Evolutionary conservation across 2,888 invertebrate species (phyloP), one percentile per base, ranked within the genome.

Genomic region (Rhodophaea formosa): DNA sequence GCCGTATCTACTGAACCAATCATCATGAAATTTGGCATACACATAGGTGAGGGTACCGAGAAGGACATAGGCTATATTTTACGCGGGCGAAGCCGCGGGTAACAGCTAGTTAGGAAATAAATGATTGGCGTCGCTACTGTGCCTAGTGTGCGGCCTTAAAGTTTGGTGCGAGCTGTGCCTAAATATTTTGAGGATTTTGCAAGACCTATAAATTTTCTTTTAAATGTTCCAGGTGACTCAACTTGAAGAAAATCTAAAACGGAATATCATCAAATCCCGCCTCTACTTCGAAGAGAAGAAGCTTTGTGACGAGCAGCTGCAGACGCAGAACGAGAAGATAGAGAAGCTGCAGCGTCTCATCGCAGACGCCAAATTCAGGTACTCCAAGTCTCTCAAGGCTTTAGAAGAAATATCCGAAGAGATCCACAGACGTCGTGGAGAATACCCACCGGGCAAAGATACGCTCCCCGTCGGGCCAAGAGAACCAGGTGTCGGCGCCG

Each of bases 381-480:
- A 98, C 84, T 93, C 97, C 1, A 94, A 94, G 62, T 96, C 97
- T 0, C 91, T 98, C 47, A 95, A 95, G 66, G 95, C 95, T 64
- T 91, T 98, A 30, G 98, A 98, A 82, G 94, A 95, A 68, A 98
- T 98, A 62, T 98, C 98, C 8, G 97, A 98, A 86, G 97, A 97
- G 76, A 98, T 97, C 66, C 97, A 97, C 79, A 93, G 94, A 75
- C 91, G 95, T 8, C 84, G 92, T 55, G 94, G 94, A 53, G 93
- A 93, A 51, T 91, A 89, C 45, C 88, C 82, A 0, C 87, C 87
- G 0, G 87, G 82, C 0, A 88, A 88, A 51, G 85, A 93, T 70
- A 79, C 83, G 1, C 80, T 86, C 30, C 91, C 92, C 0, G 91
- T 92, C 0, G 92, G 92, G 0, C 89, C 91, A 0, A 81, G 94